Conservation (phyloP, 1,140 invertebrate species). For the Drosophila nannoptera region DNA sequence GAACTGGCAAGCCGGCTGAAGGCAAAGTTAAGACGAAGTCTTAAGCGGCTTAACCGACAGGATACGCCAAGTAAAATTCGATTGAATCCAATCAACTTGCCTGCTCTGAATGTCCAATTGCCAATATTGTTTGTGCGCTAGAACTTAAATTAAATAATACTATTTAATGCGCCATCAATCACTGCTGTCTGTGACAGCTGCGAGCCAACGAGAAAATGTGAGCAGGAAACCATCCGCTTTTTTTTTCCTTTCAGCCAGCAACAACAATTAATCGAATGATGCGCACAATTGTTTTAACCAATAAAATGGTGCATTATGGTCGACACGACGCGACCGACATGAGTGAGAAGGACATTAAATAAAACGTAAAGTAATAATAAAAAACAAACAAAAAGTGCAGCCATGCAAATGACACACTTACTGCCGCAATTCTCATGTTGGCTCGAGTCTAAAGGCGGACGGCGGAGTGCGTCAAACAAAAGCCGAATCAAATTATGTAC, state of each 20-base stretch:
- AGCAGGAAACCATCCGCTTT: conserved; percentile 1
- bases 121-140: too few species aligned
- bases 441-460: conserved; percentile 10
- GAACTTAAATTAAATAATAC: too few species aligned
- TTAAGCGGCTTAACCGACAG: too few species aligned
- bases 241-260: conserved; percentile 6
- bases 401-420: conserved; percentile 41
- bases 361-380: conserved; percentile 8
- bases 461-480: conserved; percentile 16
- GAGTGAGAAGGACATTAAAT: background rate
- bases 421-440: conserved; percentile 44
- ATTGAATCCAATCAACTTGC: too few species aligned
- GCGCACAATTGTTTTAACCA: conserved; percentile 21
- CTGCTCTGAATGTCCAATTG: too few species aligned
- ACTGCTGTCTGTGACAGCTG: background rate
- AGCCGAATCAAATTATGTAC: conserved; percentile 62
- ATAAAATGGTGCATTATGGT: conserved; percentile 25
- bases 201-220: background rate
- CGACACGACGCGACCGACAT: background rate
- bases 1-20: too few species aligned
- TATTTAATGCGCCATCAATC: too few species aligned
- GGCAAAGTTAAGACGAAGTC: too few species aligned
- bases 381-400: conserved; percentile 26
- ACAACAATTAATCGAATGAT: conserved; percentile 38
- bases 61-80: too few species aligned